Base-by-base conservation (phyloP, 2,888 invertebrate species). In the Megamerina dolium region DNA sequence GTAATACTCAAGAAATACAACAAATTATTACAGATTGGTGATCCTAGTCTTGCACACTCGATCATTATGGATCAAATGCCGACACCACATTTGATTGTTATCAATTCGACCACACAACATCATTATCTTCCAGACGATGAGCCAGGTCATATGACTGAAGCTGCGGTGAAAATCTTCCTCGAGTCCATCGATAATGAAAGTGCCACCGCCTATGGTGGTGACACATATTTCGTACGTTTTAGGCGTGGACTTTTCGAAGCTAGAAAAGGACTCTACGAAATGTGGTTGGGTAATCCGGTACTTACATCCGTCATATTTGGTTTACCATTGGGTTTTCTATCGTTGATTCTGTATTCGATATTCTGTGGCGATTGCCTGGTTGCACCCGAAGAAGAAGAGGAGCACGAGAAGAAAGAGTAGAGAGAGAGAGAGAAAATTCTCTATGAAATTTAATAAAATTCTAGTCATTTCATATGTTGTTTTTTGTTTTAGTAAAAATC, bases 301-400 rank as follows among this genome's bases (percentile, higher is more conserved):
- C 74, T 99, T 48, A 94, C 95, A 4, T 79, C 91, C 21, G 83
- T 97, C 4, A 78, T 99, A 39, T 94, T 99, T 70, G 95, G 96
- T 2, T 77, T 97, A 46, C 97, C 97, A 1, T 75, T 92, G 32
- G 90, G 92, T 26, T 95, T 99, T 67, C 78, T 99, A 16, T 85
- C 89, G 17, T 80, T 97, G 16, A 95, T 99, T 58, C 83, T 92
- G 65, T 97, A 97, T 70, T 92, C 94, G 2, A 85, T 95, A 50
- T 97, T 93, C 73, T 97, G 96, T 67, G 87, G 92, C 40, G 96
- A 97, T 68, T 91, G 96, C 59, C 74, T 94, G 52, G 95, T 94
- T 67, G 90, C 90, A 2, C 85, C 87, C 34, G 91, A 90, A 43
- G 87, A 87, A 1, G 66, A 64, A 29, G 71, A 71, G 30, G 64